A percentile compares a stretch with the other conserved stretches of the same genome.
Evolutionary conservation across 2,113 vertebrate species (phyloP).

Genomic region (Tragelaphus scriptus): DNA sequence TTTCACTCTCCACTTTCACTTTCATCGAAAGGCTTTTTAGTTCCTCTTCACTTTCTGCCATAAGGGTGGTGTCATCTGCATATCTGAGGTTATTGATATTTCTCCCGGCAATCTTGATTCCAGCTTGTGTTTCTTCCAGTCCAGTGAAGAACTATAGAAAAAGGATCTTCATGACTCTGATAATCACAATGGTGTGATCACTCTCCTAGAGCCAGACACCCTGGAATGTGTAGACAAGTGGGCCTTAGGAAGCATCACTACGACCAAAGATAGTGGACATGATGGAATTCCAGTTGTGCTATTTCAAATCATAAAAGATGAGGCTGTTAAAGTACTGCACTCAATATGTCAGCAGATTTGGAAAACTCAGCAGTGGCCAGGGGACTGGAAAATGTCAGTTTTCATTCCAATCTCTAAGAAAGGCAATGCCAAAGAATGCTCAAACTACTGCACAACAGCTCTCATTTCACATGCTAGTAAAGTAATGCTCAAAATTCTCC

Average conservation of each 20-base stretch:
- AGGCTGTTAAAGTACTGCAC: not conserved
- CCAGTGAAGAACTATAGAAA: not conserved
- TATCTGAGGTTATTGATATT: too few species aligned
- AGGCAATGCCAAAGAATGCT: not conserved
- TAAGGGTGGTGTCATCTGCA: too few species aligned
- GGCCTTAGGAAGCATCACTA: not conserved
- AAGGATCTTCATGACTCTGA: rapidly evolving
- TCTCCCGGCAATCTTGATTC: too few species aligned
- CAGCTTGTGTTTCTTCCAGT: too few species aligned
- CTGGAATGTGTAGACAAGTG: not conserved
- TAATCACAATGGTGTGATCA: rapidly evolving
- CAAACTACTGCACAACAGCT: not conserved
- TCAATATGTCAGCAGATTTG: not conserved
- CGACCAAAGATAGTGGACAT: rapidly evolving
- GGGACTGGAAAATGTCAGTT: not conserved
- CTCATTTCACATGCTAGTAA: not conserved
- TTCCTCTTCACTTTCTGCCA: too few species aligned
- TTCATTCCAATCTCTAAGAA: not conserved
- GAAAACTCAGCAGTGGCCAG: not conserved
- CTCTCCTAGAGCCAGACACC: not conserved
- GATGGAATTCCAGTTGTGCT: not conserved
- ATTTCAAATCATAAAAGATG: not conserved
- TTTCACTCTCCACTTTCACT: too few species aligned
- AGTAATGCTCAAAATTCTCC: not conserved
- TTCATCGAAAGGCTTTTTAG: too few species aligned